Base-by-base conservation (phyloP, 2,113 vertebrate species). In the Anarrhichthys ocellatus region DNA sequence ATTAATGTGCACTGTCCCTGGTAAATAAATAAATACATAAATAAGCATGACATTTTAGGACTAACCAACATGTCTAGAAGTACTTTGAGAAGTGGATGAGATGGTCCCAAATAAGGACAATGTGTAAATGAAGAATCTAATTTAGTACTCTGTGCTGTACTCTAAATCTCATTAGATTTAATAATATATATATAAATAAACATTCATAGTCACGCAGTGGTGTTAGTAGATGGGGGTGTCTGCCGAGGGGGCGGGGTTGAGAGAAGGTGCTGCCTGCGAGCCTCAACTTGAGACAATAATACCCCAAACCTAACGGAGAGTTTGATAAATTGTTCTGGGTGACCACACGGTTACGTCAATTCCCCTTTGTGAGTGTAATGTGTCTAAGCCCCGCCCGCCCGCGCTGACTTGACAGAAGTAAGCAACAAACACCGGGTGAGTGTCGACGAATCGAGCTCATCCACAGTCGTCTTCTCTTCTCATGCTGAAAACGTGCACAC, bases 391-490 rank as follows among this genome's bases (percentile, higher is more conserved):
- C 88, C 91, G 78, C 89, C 78, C 85, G 77, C 32, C 52, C 4
- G 79, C 8, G 81, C 62, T 58, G 50, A 4, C 50, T 13, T 1
- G 66, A 22, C 1, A 2, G 2, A 0, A 13, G 1, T 42, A 48
- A 9, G 15, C 17, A 81, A 40, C 74, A 9, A 15, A 34, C 79
- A 5, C 20, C 9, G 44, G 9, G 54, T 22, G 79, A 75, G 69
- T 1, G 66, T 82, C 20, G 10, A 32, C 72, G 75, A 87, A 84
- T 90, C 87, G 83, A 83, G 73, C 83, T 66, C 59, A 24, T 44
- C 84, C 24, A 15, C 56, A 29, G 24, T 59, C 24, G 20, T 54
- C 73, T 65, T 1, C 52, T 44, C n/a, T 78, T 61, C 54, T 58
- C 73, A 83, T 58, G 80, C 82, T 77, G 62, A 40, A 78, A 81